A percentile compares a stretch with the other conserved stretches of the same genome.
phyloP scores from a whole-genome alignment of 2,113 vertebrate species.

The Syngnathus typhle region DNA sequence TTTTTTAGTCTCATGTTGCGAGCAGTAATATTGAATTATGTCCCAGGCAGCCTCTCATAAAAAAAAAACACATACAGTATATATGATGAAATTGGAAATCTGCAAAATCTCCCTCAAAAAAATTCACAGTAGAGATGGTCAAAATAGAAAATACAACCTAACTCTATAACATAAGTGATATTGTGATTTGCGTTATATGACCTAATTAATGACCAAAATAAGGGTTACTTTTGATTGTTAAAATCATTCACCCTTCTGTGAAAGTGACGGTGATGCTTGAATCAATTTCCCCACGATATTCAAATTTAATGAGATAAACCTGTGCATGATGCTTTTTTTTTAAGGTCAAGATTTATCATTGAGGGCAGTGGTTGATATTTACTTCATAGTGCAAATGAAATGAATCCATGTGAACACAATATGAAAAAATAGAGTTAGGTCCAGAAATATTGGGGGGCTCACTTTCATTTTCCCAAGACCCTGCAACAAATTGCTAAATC shows the following conservation, averaged over 20 bases:
- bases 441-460: neutral
- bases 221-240: slow-evolving; percentile 41
- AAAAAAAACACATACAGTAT: slow-evolving; percentile 10
- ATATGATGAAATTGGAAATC: slow-evolving; percentile 30
- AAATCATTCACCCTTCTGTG: slow-evolving; percentile 2
- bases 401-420: slow-evolving; percentile 26
- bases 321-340: slow-evolving; percentile 4
- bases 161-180: neutral
- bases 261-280: neutral
- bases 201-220: slow-evolving; percentile 10
- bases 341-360: slow-evolving; percentile 11
- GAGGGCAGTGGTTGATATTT: slow-evolving; percentile 22
- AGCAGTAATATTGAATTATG: neutral
- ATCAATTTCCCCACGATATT: too few relatives aligned
- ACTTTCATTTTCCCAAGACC: neutral
- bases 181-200: slow-evolving; percentile 16
- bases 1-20: too few relatives aligned
- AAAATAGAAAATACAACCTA: slow-evolving; percentile 34
- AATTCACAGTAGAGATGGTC: slow-evolving; percentile 25
- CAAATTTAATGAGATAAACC: neutral
- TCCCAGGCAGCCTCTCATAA: neutral
- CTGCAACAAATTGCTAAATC: neutral
- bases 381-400: slow-evolving; percentile 48
- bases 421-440: slow-evolving; percentile 11
- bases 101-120: slow-evolving; percentile 23